Evolutionary conservation across 2,888 invertebrate genomes (phyloP).

Genomic region (Macropis europaea): DNA sequence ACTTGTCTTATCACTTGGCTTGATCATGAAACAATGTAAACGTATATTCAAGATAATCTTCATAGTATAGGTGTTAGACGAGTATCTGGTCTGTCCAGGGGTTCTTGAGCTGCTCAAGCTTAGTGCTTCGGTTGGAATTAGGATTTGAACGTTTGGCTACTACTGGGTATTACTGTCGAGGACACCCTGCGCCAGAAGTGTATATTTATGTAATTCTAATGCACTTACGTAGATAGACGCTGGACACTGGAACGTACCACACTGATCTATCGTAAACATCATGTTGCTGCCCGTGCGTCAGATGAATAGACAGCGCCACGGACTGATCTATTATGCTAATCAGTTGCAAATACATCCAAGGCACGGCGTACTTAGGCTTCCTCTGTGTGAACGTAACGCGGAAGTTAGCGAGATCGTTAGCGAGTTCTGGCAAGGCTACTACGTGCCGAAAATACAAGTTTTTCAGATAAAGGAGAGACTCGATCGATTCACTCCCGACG

Average conservation of each 20-base stretch:
- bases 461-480: constrained; percentile 37
- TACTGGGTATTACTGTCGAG: no score
- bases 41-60: no score
- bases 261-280: constrained; percentile 63
- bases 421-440: constrained; percentile 56
- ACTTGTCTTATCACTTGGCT: no score
- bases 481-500: constrained; percentile 35
- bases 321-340: constrained; percentile 75
- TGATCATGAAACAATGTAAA: no score
- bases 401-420: constrained; percentile 62
- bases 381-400: constrained; percentile 72
- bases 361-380: constrained; percentile 69
- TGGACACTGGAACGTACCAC: constrained; percentile 73
- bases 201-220: not conserved
- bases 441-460: constrained; percentile 62
- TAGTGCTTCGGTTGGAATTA: no score
- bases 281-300: constrained; percentile 59
- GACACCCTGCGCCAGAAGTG: no score
- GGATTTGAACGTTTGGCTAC: no score
- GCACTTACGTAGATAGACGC: constrained; percentile 73
- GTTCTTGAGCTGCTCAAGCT: no score
- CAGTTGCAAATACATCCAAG: constrained; percentile 77
- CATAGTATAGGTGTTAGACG: no score
- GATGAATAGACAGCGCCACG: constrained; percentile 67
- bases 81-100: no score